These are phyloP conservation scores for Pogonus chalceus DNA, from an alignment of 1,140 invertebrate species.

Conservation along the genomic window DNA sequence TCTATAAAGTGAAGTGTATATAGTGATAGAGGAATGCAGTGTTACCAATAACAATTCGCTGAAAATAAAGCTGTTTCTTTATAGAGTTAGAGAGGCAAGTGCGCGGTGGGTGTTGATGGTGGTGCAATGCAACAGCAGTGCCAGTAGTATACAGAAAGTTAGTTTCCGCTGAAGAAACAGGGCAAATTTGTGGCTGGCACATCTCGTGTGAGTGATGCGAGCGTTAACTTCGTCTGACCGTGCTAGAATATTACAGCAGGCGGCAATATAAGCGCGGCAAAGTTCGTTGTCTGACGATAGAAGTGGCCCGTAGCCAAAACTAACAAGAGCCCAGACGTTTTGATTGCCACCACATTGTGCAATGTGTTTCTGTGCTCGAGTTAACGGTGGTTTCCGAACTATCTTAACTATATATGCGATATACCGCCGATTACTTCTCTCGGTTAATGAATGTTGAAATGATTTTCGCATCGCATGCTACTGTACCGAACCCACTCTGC, in stretches of 20 bases:
- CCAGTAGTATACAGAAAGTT: too few species aligned
- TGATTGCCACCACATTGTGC: background rate
- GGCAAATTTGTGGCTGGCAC: too few species aligned
- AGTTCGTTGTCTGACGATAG: background rate
- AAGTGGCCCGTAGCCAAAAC: background rate
- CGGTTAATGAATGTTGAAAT: background rate
- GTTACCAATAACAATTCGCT: too few species aligned
- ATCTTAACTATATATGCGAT: background rate
- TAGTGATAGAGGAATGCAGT: too few species aligned
- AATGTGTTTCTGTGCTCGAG: background rate
- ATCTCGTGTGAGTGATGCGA: background rate
- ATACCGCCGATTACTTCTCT: background rate
- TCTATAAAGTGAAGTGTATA: too few species aligned
- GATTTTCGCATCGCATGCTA: too few species aligned
- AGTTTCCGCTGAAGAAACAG: too few species aligned
- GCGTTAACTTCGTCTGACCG: background rate
- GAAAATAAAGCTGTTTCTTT: too few species aligned
- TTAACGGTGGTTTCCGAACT: background rate
- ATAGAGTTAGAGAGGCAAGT: too few species aligned
- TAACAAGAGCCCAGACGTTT: background rate
- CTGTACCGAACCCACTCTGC: too few species aligned
- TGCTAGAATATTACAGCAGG: background rate
- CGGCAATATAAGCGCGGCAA: background rate
- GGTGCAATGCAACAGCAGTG: too few species aligned
- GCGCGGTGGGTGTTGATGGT: too few species aligned